phyloP scores from a whole-genome alignment of 2,888 invertebrate species.

The Hemicrepidius hirtus region DNA sequence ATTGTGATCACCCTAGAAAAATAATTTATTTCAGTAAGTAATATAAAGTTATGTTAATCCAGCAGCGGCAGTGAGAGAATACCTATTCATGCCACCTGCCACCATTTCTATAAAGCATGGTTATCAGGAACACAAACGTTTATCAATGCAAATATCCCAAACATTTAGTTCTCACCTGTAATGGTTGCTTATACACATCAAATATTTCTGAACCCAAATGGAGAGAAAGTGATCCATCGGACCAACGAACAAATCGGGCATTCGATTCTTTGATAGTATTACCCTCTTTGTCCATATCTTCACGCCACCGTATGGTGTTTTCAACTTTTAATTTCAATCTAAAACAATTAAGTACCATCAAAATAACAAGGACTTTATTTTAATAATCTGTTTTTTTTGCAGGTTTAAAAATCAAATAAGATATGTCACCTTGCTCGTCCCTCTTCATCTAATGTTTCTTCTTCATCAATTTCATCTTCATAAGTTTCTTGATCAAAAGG shows the following conservation, averaged over 20 bases:
- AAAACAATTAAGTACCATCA: constrained; percentile 54
- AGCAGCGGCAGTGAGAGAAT: no score
- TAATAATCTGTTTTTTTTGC: no score
- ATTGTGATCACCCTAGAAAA: constrained; percentile 91
- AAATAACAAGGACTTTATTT: no score
- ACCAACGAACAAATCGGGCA: constrained; percentile 96
- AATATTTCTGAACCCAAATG: constrained; percentile 98
- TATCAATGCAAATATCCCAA: no score
- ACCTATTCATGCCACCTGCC: no score
- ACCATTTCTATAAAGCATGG: no score
- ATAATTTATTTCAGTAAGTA: constrained; percentile 27
- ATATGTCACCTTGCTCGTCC: constrained; percentile 85
- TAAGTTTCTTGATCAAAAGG: constrained; percentile 97
- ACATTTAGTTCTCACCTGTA: no score
- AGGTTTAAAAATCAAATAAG: no score
- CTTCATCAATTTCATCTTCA: constrained; percentile 99
- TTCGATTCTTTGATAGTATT: constrained; percentile 93
- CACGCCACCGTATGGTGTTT: constrained; percentile 97
- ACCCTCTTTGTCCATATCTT: constrained; percentile 86
- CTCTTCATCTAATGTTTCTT: constrained; percentile 98
- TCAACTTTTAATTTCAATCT: constrained; percentile 95
- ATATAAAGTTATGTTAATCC: no score
- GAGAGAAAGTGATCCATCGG: constrained; percentile 97
- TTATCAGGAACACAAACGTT: no score
- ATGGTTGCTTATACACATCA: constrained; percentile 95